Percentiles rank a stretch among this genome's conserved stretches.
Conservation (phyloP, 2,888 invertebrate species). For the Chymomyza procnemis region DNA sequence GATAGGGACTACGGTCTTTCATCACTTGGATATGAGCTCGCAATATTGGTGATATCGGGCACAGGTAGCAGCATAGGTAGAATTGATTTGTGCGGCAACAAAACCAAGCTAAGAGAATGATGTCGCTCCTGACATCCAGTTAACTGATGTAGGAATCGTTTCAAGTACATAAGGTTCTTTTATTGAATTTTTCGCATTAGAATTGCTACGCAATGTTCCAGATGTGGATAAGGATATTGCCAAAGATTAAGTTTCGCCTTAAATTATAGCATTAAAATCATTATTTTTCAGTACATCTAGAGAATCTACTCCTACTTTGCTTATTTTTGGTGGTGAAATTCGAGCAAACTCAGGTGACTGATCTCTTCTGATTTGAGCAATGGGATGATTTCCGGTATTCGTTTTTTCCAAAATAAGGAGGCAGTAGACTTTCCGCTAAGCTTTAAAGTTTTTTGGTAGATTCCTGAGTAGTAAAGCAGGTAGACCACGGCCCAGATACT, state of each 20-base stretch:
- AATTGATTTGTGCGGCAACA: conserved; percentile 61
- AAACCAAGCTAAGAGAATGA: conserved; percentile 70
- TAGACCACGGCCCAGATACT: too few species aligned
- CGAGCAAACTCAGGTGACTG: conserved; percentile 89
- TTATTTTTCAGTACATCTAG: not conserved
- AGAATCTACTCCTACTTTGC: conserved; percentile 49
- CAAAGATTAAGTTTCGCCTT: conserved; percentile 31
- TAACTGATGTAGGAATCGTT: conserved; percentile 30
- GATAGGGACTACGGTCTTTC: conserved; percentile 18
- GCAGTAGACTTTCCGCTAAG: conserved; percentile 79
- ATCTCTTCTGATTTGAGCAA: conserved; percentile 79
- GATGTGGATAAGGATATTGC: not conserved
- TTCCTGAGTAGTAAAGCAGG: too few species aligned
- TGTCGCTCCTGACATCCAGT: conserved; percentile 63
- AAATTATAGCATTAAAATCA: conserved; percentile 11
- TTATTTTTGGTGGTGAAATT: conserved; percentile 88
- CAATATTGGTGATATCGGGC: not conserved
- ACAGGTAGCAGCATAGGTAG: not conserved
- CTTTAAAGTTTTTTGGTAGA: conserved; percentile 90
- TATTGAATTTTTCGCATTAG: conserved; percentile 10
- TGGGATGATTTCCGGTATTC: not conserved
- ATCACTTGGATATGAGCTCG: conserved; percentile 4
- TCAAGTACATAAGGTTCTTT: not conserved
- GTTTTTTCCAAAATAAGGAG: conserved; percentile 9
- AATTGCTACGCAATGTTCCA: not conserved